These are phyloP conservation scores for Lepeophtheirus nordmannii DNA, from an alignment of 2,888 invertebrate species.

Conservation along the genomic window DNA sequence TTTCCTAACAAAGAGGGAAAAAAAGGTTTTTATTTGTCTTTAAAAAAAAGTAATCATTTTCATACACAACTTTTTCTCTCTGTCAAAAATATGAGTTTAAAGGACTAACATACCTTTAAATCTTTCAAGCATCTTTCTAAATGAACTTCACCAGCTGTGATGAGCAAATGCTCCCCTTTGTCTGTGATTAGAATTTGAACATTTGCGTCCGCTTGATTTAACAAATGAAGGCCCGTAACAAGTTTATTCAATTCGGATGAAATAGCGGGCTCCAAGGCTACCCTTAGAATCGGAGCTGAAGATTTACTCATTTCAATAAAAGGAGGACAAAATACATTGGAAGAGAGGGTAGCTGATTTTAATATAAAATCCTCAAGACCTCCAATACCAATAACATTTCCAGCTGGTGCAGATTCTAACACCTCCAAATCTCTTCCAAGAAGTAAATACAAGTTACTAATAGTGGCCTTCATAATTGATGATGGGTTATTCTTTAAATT, in stretches of 20 bases:
- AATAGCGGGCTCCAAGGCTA: slow-evolving; percentile 75
- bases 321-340: slow-evolving; percentile 62
- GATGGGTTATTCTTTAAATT: slow-evolving; percentile 41
- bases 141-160: slow-evolving; percentile 93
- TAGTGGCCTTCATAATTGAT: slow-evolving; percentile 47
- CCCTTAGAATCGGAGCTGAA: slow-evolving; percentile 74
- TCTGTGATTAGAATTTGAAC: slow-evolving; percentile 77
- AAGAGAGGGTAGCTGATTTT: slow-evolving; percentile 77
- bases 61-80: neutral
- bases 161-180: slow-evolving; percentile 83
- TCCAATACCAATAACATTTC: slow-evolving; percentile 78
- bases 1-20: slow-evolving; percentile 32
- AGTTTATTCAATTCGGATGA: slow-evolving; percentile 54
- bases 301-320: slow-evolving; percentile 63
- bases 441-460: slow-evolving; percentile 66
- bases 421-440: slow-evolving; percentile 80
- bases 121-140: slow-evolving; percentile 88
- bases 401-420: slow-evolving; percentile 64
- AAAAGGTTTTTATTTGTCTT: neutral
- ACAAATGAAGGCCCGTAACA: slow-evolving; percentile 51
- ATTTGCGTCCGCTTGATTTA: slow-evolving; percentile 88
- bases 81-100: too few species aligned
- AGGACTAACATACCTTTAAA: slow-evolving; percentile 40
- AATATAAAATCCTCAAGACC: slow-evolving; percentile 66
- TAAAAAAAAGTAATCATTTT: slow-evolving; percentile 18